Percentiles rank a stretch among this genome's conserved stretches.
Conservation (phyloP, 2,113 vertebrate species). For the Garra rufa region DNA sequence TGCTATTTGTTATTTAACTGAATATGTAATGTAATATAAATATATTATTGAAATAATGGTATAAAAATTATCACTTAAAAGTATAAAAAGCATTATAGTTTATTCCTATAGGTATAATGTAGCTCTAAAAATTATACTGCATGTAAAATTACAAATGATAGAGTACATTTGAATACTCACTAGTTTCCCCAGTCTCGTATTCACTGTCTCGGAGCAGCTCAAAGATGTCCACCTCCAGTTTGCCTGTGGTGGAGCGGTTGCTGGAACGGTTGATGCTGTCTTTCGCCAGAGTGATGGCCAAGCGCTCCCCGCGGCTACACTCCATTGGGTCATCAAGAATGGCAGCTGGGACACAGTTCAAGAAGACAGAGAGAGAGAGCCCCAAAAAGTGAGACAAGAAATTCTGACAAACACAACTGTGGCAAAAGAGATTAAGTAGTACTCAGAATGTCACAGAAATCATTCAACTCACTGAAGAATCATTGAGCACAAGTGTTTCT, state of each 20-base stretch:
- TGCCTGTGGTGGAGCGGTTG: slow-evolving; percentile 89
- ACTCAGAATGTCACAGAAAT: neutral
- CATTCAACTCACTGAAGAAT: neutral
- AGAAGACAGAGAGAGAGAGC: slow-evolving; percentile 30
- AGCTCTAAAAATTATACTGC: neutral
- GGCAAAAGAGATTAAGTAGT: slow-evolving; percentile 1
- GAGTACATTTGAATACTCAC: slow-evolving; percentile 74
- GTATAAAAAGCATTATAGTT: neutral
- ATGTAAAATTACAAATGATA: neutral
- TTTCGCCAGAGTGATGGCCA: slow-evolving; percentile 98
- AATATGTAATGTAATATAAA: too few relatives aligned
- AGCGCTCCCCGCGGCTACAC: slow-evolving; percentile 95
- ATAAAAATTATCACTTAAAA: too few relatives aligned
- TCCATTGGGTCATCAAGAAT: slow-evolving; percentile 99
- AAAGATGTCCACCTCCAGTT: slow-evolving; percentile 96
- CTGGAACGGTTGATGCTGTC: slow-evolving; percentile 92
- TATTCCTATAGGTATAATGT: neutral
- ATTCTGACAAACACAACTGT: neutral
- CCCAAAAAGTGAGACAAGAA: neutral
- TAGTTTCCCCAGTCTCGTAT: slow-evolving; percentile 98
- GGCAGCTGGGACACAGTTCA: slow-evolving; percentile 74
- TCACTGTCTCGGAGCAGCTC: slow-evolving; percentile 97
- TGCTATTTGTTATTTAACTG: too few relatives aligned
- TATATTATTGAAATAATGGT: too few relatives aligned
- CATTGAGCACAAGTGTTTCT: neutral